Conservation (phyloP, 2,113 vertebrate species). For the Castor canadensis region DNA sequence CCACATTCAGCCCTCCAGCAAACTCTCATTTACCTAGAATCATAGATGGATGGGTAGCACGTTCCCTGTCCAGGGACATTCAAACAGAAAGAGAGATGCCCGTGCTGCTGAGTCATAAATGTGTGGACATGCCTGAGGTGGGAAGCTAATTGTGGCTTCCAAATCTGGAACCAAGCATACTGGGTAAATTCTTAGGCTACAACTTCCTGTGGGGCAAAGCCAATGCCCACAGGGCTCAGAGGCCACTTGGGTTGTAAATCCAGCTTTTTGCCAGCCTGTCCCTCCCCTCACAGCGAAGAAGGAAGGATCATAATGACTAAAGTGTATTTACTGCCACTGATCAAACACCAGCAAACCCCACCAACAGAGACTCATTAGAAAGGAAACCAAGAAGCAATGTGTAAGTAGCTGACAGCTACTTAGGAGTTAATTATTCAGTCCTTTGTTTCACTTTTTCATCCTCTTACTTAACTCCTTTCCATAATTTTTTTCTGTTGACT, state of each 20-base stretch:
- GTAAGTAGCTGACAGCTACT: neutral
- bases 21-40: neutral
- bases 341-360: neutral
- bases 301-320: neutral
- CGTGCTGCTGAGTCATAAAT: neutral
- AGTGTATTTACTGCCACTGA: neutral
- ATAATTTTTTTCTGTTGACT: neutral
- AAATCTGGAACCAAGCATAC: constrained; percentile 25
- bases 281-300: neutral
- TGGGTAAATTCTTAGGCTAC: neutral
- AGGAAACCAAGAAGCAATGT: neutral
- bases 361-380: neutral
- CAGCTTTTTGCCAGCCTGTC: neutral
- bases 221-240: neutral
- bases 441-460: constrained; percentile 16
- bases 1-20: neutral
- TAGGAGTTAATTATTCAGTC: constrained; percentile 32
- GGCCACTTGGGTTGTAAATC: neutral
- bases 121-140: neutral
- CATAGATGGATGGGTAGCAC: neutral
- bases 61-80: neutral
- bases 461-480: neutral
- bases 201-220: neutral
- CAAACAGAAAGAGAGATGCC: neutral
- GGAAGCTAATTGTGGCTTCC: neutral